phyloP scores from a whole-genome alignment of 2,888 invertebrate genomes.

The Smittia aterrima region DNA sequence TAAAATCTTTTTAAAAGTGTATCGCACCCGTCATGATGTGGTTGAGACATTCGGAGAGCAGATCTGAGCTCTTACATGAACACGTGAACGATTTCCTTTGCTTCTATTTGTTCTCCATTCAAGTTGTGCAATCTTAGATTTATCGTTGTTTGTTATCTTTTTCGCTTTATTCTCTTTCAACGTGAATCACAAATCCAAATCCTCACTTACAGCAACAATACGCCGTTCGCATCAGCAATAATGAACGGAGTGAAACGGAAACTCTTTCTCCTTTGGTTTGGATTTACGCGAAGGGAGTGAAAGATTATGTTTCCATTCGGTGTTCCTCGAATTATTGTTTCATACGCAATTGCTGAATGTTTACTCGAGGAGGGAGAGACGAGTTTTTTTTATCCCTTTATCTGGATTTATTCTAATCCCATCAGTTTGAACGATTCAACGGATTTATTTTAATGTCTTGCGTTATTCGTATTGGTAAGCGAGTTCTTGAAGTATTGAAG shows the following conservation, averaged over 20 bases:
- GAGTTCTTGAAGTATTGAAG: neutral
- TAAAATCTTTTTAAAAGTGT: conserved; percentile 4
- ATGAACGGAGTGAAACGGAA: conserved; percentile 29
- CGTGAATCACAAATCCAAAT: conserved; percentile 16
- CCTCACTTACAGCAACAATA: conserved; percentile 20
- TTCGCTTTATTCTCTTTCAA: neutral
- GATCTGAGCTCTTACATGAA: neutral
- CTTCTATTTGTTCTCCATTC: neutral
- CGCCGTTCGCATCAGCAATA: neutral
- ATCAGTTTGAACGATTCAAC: conserved; percentile 47
- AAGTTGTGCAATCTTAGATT: conserved; percentile 26
- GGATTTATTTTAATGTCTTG: conserved; percentile 40
- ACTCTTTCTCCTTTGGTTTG: conserved; percentile 20
- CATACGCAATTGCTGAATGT: conserved; percentile 9
- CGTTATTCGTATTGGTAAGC: neutral
- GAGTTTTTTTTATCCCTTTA: conserved; percentile 52
- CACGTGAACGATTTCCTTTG: neutral
- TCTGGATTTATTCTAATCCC: conserved; percentile 55
- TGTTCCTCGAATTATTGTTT: neutral
- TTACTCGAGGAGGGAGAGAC: neutral
- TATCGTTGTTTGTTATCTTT: conserved; percentile 29
- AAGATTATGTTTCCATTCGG: conserved; percentile 1
- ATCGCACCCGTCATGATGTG: neutral
- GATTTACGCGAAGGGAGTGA: conserved; percentile 20
- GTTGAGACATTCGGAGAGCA: neutral